A percentile compares a stretch with the other conserved stretches of the same genome.
These are phyloP conservation scores for Puffinus mauretanicus DNA, from an alignment of 2,113 vertebrate species.

Conservation along the genomic window DNA sequence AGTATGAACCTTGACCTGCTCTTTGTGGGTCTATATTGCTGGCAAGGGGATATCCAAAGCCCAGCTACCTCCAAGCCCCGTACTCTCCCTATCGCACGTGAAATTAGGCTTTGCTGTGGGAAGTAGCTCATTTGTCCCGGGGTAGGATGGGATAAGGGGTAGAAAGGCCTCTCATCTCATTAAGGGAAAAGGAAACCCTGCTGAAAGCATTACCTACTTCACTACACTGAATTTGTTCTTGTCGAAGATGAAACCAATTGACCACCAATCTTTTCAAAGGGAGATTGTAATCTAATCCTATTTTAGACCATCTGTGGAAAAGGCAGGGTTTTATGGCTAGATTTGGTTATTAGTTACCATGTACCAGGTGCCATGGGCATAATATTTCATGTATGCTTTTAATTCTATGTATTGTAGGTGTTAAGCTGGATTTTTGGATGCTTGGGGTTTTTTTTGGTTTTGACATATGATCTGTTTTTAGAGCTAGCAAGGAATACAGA, in stretches of 20 bases:
- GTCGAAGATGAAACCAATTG: background rate
- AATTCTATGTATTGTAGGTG: background rate
- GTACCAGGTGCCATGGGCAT: background rate
- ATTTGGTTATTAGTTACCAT: background rate
- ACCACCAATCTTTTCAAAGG: background rate
- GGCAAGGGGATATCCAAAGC: background rate
- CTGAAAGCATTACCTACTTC: background rate
- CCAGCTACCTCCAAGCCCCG: background rate
- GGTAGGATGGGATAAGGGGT: background rate
- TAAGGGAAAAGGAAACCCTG: background rate
- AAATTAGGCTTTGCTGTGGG: background rate
- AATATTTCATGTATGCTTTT: background rate
- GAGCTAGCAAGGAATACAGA: background rate
- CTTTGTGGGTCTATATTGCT: background rate
- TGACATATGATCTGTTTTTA: background rate
- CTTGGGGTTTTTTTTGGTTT: background rate
- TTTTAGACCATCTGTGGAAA: background rate
- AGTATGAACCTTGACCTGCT: background rate
- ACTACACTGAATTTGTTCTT: background rate
- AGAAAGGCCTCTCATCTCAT: background rate
- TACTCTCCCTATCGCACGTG: background rate
- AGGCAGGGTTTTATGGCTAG: background rate
- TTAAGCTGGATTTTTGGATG: background rate
- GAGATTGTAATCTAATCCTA: background rate
- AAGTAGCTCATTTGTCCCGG: background rate